Base-by-base conservation (phyloP, 2,888 invertebrate genomes). In the Hirtodrosophila duncani region DNA sequence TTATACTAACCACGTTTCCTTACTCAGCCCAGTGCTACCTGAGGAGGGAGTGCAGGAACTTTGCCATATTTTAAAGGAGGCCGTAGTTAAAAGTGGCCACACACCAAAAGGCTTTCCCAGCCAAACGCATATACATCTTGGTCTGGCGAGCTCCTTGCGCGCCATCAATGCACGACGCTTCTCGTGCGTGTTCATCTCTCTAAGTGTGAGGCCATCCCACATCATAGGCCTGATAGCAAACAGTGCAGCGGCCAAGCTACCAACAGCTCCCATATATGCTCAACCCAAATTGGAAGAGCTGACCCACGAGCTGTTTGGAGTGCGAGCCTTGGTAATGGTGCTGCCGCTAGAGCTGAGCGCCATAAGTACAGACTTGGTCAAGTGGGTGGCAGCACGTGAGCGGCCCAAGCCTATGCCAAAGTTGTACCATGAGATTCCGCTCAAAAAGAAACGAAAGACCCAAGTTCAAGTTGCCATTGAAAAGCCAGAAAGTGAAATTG, bases 221-320 rank as follows among this genome's bases (percentile, higher is more conserved):
- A 26, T 84, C 0, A 37, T 84, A 0, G 56, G 81, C 2, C 38
- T 84, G 2, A 70, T 84, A 33, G 68, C 78, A 1, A 63, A 67
- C 21, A 82, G 72, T 55, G 79, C 70, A 3, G 67, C 67, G 13
- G 38, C 42, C 1, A 82, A 79, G 42, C 29, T 53, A 20, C 57
- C 67, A 26, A 66, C 56, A 0, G 74, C 75, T 0, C 80, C 78
- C 0, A 63, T 84, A 8, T 84, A 69, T 49, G 83, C 78, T 0
- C 78, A 82, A 24, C 71, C 78, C 3, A 68, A 80, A 9, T 34
- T 84, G 13, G 84, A 84, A 33, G 61, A 82, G 1, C 45, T 82
- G 2, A 78, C 81, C 0, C 14, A 67, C 3, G 38, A 67, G 4
- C 11, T 84, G 3, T 83, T 84, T 48, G 84, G 83, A 2, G 43